phyloP scores from a whole-genome alignment of 2,797 vertebrate genomes.

The Eutrigla gurnardus region DNA sequence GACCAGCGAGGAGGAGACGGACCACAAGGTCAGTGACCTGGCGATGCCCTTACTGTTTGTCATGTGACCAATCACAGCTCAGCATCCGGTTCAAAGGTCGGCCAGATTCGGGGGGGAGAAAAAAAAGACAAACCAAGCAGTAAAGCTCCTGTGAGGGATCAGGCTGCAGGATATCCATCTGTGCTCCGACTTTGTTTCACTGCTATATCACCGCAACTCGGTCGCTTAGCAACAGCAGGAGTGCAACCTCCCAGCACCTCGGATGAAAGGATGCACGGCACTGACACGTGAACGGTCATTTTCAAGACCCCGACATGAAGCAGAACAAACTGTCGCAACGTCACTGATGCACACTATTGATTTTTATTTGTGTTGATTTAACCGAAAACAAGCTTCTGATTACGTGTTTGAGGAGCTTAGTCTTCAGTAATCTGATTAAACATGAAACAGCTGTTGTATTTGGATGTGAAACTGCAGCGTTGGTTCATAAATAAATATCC shows the following conservation, averaged over 20 bases:
- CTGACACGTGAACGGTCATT: not conserved
- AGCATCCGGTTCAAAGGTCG: too few relatives aligned
- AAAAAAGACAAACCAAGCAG: too few relatives aligned
- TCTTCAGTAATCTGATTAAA: slow-evolving; percentile 1
- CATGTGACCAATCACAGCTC: too few relatives aligned
- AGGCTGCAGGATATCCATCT: not conserved
- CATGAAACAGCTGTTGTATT: slow-evolving; percentile 8
- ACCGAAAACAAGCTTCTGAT: not conserved
- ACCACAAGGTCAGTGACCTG: slow-evolving; percentile 87
- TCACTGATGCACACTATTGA: too few relatives aligned
- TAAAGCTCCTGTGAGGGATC: not conserved
- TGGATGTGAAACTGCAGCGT: slow-evolving; percentile 10
- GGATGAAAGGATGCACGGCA: not conserved
- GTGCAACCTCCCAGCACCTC: not conserved
- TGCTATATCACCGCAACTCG: too few relatives aligned
- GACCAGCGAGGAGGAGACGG: slow-evolving; percentile 87
- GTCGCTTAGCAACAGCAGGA: not conserved
- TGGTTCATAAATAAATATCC: slow-evolving; percentile 14
- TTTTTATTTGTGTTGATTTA: not conserved
- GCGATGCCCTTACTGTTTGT: too few relatives aligned
- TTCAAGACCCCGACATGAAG: not conserved
- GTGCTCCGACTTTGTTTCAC: not conserved
- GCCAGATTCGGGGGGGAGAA: too few relatives aligned
- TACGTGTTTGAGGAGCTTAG: not conserved
- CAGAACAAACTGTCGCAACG: not conserved